Evolutionary conservation across 2,113 vertebrate species (phyloP), one percentile per base, ranked within the genome.

Genomic region (Colius striatus): DNA sequence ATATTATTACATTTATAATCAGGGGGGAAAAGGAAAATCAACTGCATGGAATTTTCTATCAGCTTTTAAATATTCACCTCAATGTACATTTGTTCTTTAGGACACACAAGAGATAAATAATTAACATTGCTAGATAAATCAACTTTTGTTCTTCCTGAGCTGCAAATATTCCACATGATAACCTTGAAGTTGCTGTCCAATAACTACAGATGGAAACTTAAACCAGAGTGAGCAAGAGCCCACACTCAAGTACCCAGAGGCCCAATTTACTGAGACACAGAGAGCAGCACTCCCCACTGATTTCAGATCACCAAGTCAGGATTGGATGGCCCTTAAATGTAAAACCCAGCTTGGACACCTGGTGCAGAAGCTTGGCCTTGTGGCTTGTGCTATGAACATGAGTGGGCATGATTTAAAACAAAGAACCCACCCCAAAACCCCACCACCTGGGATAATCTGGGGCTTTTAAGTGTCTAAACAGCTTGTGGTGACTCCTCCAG

Each of bases 41-140:
- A 76, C 81, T 47, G 77, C 84, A 90, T 13, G 89, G 58, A 58
- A 57, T 89, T 90, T 89, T 89, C 94, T 88, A 66, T 94, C 84
- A 79, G 58, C 58, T 94, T 92, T 94, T 96, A 94, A 94, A 95
- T 87, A 95, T 89, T 82, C 89, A 92, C 78, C 79, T 92, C 84
- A 62, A 87, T 66, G 92, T 71, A 93, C 92, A 84, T 92, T 93
- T 93, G 83, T 87, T 95, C 95, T 95, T 90, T 51, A 92, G 92
- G 89, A 88, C 81, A 74, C 75, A 93, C 27, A 61, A 20, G 38
- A 90, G 84, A 95, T 48, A 93, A 95, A 95, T 79, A 93, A 92
- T 61, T 27, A 77, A 83, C 58, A 70, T 76, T 43, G 16, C 65
- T 38, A 78, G 73, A 78, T 65, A 87, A 95, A 94, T 81, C 80